These are phyloP conservation scores for Chrysolina oricalcia DNA, from an alignment of 2,888 invertebrate genomes.

Conservation along the genomic window DNA sequence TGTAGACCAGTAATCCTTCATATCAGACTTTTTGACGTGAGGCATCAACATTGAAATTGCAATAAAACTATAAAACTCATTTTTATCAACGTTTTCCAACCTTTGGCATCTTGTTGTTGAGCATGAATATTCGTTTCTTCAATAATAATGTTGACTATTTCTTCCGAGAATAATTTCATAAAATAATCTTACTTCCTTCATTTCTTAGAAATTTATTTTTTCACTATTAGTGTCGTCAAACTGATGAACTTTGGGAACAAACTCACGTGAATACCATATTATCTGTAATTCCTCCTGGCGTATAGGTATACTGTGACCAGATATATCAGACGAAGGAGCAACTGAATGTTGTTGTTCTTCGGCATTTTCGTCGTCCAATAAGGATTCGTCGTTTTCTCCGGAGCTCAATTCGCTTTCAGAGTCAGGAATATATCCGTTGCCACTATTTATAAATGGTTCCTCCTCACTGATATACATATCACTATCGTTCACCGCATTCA, in stretches of 20 bases:
- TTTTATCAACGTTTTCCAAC: too few relatives aligned
- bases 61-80: too few relatives aligned
- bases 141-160: slow-evolving; percentile 29
- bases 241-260: slow-evolving; percentile 23
- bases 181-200: slow-evolving; percentile 15
- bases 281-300: slow-evolving; percentile 1
- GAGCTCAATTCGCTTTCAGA: slow-evolving; percentile 24
- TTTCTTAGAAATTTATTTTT: slow-evolving; percentile 1
- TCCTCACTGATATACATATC: background rate
- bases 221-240: slow-evolving; percentile 24
- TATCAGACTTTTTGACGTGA: too few relatives aligned
- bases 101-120: slow-evolving; percentile 17
- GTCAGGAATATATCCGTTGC: slow-evolving; percentile 29
- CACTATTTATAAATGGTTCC: background rate
- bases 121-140: slow-evolving; percentile 25
- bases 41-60: too few relatives aligned
- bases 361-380: background rate
- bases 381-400: slow-evolving; percentile 17
- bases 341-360: slow-evolving; percentile 24
- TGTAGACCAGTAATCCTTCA: too few relatives aligned
- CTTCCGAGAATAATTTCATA: slow-evolving; percentile 19
- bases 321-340: slow-evolving; percentile 22
- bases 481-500: background rate
- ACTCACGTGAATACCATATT: slow-evolving; percentile 17
- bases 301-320: slow-evolving; percentile 17